Base-by-base conservation (phyloP, 1,140 invertebrate species). In the Ips nitidus region DNA sequence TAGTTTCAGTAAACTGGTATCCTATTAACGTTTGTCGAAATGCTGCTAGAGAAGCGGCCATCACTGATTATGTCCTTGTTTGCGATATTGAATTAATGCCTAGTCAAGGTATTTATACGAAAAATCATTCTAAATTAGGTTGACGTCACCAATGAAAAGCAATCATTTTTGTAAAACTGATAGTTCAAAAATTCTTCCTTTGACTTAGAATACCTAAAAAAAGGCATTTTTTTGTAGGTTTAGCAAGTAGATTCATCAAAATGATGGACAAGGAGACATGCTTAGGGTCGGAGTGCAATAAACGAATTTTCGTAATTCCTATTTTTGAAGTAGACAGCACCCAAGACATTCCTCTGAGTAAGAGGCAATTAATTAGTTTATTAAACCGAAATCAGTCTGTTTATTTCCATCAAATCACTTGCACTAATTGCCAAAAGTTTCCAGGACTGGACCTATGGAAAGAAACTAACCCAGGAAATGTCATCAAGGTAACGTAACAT, bases 1-100 rank as follows among this genome's bases (percentile, higher is more conserved):
- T 5, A 68, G 66, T 4, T 42, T 43, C 38, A 45, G 39, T 41
- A n/a, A 66, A 57, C 47, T 71, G 69, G 8, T 93, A 92, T 81
- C 91, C 91, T 0, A 89, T 93, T 69, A 92, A 93, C 74, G 88
- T 92, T 0, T 89, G 85, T 1, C 84, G 91, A 73, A 91, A 91
- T 72, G 86, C 87, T 1, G 90, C 90, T 0, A 82, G 89, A 67
- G 82, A 81, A 52, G 83, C 85, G 8, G 84, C 89, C 1, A 78
- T 76, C 41, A 90, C 89, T 5, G 80, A 83, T 62, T 87, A 89
- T 76, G 86, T 93, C 60, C 80, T 94, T 74, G 91, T 91, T 0
- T 89, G 88, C 3, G 91, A 93, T 78, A 88, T 92, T 67, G 90
- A 93, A 78, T 82, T 93, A 62, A 83, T 91, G 57, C 89, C 90